Evolutionary conservation across 2,113 vertebrate species (phyloP), one percentile per base, ranked within the genome.

Genomic region (Gymnocephalus cernua): DNA sequence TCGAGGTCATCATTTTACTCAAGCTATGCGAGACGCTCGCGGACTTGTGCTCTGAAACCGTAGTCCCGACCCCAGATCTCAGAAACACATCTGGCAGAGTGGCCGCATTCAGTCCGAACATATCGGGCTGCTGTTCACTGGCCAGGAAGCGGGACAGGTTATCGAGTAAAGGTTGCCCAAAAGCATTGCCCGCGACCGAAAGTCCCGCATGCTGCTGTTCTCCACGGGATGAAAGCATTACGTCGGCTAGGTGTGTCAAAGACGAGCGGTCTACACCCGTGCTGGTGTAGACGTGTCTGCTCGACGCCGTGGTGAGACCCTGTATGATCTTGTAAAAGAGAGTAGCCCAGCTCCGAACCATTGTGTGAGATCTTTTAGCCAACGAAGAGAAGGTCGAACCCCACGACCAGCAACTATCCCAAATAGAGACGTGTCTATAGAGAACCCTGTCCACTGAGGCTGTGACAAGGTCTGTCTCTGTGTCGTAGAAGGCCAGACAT

Each of bases 1-100:
- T 74, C 1, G 72, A 35, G 1, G 41, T 2, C 72, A 74, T 50
- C 71, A 73, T 61, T 32, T 47, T 58, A 56, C 71, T 74, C 44
- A 74, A 25, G 7, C 57, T 50, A 12, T 38, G 57, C 0, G 58
- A 62, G 1, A 70, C 19, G 4, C 67, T 41, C 6, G 59, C 59
- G 1, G 32, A 21, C 32, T 62, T 62, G 32, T 62, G 59, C 32
- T 62, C 32, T 2, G 59, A 62, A 11, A 32, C 25, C 1, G 6
- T 58, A 41, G 38, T 29, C 25, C 72, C 72, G 0, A 23, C 58
- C 2, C 72, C 58, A 0, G 72, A 32, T 16, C 57, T 35, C 16
- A 63, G 45, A 18, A 74, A 63, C 25, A 63, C 9, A 2, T 74
- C 71, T 2, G 71, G 72, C 5, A 74, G 45, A 6, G 62, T 21